Evolutionary conservation across 2,113 vertebrate genomes (phyloP), one percentile per base, ranked within the genome.

Genomic region (Oryzias javanicus): DNA sequence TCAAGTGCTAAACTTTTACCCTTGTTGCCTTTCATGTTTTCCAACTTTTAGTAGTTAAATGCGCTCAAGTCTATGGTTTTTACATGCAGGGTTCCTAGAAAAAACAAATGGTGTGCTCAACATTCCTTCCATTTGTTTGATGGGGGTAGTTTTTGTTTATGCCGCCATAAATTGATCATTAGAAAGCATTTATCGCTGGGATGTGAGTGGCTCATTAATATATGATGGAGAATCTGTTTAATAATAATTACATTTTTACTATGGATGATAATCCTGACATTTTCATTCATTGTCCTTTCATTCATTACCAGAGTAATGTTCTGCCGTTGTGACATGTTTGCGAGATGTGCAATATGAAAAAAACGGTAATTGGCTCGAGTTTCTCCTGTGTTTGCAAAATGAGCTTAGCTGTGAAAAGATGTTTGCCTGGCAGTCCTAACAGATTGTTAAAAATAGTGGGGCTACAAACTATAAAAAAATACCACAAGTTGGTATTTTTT

Each of bases 201-300:
- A 42, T 17, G 20, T 22, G 16, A 29, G 49, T 50, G 58, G 29
- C 20, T 60, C 58, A 60, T 60, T 60, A 50, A 47, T 20, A 17
- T 49, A 19, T 19, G 14, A 42, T 48, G 27, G 41, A 17, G 27
- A 22, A 25, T 14, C 25, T 45, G 19, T 55, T 20, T 44, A 29
- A 48, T 42, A 20, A 58, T 42, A 20, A 42, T 64, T 35, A 4
- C 20, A 51, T 10, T 41, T 51, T 53, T 54, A 24, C 25, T 18
- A 17, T 24, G 40, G 25, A 19, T 7, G 14, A 48, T 41, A 27
- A 41, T 54, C n/a, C 1, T 14, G 18, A 58, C n/a, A 52, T 53
- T 47, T 72, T 41, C n/a, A 42, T 40, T 35, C 25, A 20, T 51
- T n/a, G 60, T 17, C 44, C n/a, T 55, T 35, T 35, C 10, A 35